These are phyloP conservation scores for Paedocypris sp. DNA, from an alignment of 2,113 vertebrate species.

Conservation along the genomic window DNA sequence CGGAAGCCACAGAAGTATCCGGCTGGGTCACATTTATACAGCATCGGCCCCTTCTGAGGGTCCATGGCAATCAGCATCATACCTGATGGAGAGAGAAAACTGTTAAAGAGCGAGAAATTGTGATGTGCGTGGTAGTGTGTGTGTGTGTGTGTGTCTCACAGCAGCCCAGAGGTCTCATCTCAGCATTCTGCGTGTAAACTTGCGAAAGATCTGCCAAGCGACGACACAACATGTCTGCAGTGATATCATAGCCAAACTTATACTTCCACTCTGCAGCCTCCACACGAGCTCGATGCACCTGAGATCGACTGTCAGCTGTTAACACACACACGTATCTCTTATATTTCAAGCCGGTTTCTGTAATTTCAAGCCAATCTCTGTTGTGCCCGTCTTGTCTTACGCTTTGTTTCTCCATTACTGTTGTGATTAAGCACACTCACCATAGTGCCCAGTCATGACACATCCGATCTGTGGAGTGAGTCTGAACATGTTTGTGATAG, in stretches of 20 bases:
- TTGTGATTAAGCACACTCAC: no score
- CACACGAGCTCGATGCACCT: constrained; percentile 64
- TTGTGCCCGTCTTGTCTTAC: no score
- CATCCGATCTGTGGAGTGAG: constrained; percentile 63
- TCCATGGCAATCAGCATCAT: constrained; percentile 64
- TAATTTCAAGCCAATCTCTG: no score
- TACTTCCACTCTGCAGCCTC: constrained; percentile 68
- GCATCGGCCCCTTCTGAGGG: constrained; percentile 55
- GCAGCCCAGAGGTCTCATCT: constrained; percentile 71
- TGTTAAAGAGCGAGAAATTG: neutral
- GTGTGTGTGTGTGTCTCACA: constrained; percentile 48
- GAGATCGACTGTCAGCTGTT: constrained; percentile 63
- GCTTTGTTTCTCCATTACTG: no score
- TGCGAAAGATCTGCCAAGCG: constrained; percentile 65
- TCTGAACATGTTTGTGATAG: constrained; percentile 62
- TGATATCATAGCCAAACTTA: constrained; percentile 69
- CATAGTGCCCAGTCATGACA: constrained; percentile 65
- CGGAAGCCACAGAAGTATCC: constrained; percentile 68
- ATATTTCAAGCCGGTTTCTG: no score
- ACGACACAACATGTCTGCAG: constrained; percentile 57
- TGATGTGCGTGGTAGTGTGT: no score
- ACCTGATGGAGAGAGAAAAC: constrained; percentile 36
- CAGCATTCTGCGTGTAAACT: constrained; percentile 70
- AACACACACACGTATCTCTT: constrained; percentile 1
- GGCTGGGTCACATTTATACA: constrained; percentile 66